Base-by-base conservation (phyloP, 2,797 vertebrate genomes). In the Crocodylus rhombifer region DNA sequence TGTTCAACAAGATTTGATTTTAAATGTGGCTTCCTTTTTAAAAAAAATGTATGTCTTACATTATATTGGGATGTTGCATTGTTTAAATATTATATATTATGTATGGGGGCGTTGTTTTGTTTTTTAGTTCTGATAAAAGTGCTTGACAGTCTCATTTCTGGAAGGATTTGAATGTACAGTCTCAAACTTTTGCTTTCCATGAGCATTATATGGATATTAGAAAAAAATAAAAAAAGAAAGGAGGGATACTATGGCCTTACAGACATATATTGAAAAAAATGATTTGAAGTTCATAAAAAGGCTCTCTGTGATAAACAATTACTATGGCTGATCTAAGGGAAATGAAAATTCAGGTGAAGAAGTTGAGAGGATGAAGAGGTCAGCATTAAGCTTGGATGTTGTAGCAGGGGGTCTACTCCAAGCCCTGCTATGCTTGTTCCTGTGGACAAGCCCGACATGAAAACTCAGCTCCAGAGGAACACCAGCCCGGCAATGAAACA, bases 191-290 rank as follows among this genome's bases (percentile, higher is more conserved):
- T 92, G 62, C 33, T 89, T 92, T 90, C 89, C 55, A 23, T 56
- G 89, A 92, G 85, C 77, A 89, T 96, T 91, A 87, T 15, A 71
- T 58, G 16, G 23, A 51, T 84, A 77, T 90, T 87, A 90, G 30
- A 77, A 20, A 80, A 88, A 73, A 90, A 33, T 33, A 36, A 89
- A 82, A 61, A 86, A 82, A 17, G 75, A 80, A 94, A 74, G 91
- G 80, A n/a, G 78, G 65, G 14, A 10, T 90, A 93, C 92, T 91
- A 81, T 93, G 88, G 90, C 87, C 94, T 93, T 67, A 90, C 90
- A 83, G 80, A 89, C 91, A 92, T 93, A 79, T 92, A 56, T 81
- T 92, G 74, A 94, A 94, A 95, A 88, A 28, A 67, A 33, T 21
- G 21, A 57, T 88, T 77, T 28, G 85, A 65, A 71, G 84, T 80